Evolutionary conservation across 1,140 invertebrate genomes (phyloP).

Genomic region (Trichomalopsis sarcophagae): DNA sequence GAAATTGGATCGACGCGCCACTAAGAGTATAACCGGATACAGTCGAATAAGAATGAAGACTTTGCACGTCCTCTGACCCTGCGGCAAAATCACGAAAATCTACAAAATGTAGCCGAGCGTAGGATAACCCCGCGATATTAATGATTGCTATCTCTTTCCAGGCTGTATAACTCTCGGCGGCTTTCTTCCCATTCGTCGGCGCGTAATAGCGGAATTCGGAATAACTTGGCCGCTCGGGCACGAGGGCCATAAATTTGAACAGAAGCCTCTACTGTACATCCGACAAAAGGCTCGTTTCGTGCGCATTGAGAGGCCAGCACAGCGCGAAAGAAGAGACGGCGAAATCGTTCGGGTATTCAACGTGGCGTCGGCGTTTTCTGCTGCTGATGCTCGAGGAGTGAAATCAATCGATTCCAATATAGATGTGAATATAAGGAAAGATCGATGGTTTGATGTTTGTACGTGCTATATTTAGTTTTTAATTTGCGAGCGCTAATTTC

Average conservation of each 20-base stretch:
- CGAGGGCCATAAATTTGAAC: constrained; percentile 25
- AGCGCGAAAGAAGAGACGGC: background rate
- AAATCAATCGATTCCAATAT: background rate
- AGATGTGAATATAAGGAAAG: background rate
- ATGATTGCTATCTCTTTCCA: constrained; percentile 9
- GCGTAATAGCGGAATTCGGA: constrained; percentile 32
- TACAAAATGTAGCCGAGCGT: background rate
- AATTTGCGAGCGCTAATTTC: too few relatives aligned
- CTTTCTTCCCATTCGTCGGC: constrained; percentile 22
- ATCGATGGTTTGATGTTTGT: background rate
- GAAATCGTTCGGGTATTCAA: background rate
- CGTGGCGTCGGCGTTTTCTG: background rate
- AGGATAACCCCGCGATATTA: background rate
- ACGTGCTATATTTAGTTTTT: too few relatives aligned
- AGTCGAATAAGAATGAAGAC: background rate
- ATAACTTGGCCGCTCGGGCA: constrained; percentile 19
- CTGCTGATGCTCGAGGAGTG: background rate
- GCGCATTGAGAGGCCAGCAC: background rate
- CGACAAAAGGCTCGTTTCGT: constrained; percentile 31
- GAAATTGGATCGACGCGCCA: background rate
- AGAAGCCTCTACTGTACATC: background rate
- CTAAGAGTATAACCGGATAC: background rate
- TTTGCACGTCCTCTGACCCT: background rate
- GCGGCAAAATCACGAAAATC: background rate
- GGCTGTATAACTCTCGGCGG: background rate